These are phyloP conservation scores for Cricetomys ansorgei DNA, from an alignment of 2,113 vertebrate species.

Conservation along the genomic window DNA sequence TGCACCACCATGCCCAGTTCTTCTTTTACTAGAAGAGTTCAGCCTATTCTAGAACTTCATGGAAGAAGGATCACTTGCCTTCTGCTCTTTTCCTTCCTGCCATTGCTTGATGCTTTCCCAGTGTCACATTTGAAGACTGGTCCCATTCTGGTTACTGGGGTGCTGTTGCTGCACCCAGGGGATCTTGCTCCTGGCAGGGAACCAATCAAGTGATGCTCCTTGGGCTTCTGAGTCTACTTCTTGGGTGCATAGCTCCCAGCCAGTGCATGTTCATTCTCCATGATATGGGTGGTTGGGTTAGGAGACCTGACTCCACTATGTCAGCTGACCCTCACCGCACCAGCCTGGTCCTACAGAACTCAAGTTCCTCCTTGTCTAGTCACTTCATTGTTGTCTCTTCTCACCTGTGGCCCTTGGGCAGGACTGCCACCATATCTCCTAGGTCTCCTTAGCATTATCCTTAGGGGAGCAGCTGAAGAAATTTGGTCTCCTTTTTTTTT, in stretches of 20 bases:
- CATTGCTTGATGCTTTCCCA: background rate
- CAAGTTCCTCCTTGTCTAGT: background rate
- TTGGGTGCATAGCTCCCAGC: no score
- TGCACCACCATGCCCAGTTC: background rate
- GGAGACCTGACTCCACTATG: background rate
- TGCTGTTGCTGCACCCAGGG: background rate
- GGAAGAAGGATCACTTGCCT: background rate
- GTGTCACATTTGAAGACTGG: background rate
- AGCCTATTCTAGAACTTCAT: background rate
- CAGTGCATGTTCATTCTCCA: no score
- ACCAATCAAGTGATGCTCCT: background rate
- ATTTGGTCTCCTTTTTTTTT: background rate
- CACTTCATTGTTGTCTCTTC: background rate
- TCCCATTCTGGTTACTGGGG: background rate
- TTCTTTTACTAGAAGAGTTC: background rate
- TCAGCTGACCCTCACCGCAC: background rate
- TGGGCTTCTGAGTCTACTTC: background rate
- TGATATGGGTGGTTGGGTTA: background rate
- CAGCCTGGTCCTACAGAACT: background rate
- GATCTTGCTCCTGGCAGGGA: background rate
- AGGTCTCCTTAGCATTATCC: background rate
- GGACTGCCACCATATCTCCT: accelerated
- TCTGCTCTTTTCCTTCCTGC: background rate
- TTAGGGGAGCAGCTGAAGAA: background rate
- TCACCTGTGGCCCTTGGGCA: background rate